These are phyloP conservation scores for Toxotes chatareus DNA, from an alignment of 2,113 vertebrate genomes.

Conservation along the genomic window DNA sequence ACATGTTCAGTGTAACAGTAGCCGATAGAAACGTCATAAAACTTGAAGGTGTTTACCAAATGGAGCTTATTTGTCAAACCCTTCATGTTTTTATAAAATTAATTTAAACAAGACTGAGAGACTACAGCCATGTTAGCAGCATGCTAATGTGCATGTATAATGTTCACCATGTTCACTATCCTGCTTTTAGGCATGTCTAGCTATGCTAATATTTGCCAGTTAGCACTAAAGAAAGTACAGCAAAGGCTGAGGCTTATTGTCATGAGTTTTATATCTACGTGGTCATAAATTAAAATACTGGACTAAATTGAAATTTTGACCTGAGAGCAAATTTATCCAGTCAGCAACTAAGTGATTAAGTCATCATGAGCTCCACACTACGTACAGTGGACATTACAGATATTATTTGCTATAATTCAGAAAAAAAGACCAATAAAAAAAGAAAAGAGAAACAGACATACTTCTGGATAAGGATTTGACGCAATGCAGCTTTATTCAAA, in stretches of 20 bases:
- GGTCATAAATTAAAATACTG: background rate
- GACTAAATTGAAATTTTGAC: background rate
- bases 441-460: background rate
- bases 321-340: background rate
- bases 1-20: background rate
- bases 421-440: background rate
- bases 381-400: background rate
- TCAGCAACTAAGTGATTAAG: background rate
- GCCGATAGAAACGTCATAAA: background rate
- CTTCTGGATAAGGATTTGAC: background rate
- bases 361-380: background rate
- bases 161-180: too few relatives aligned
- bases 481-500: slow-evolving; percentile 22
- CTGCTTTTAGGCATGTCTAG: too few relatives aligned
- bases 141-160: too few relatives aligned
- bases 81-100: background rate
- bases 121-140: background rate
- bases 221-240: background rate
- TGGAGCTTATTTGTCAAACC: background rate
- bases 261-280: background rate
- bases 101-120: background rate
- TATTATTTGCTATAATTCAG: background rate
- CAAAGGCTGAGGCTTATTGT: background rate
- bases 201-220: background rate
- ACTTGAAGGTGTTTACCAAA: background rate